Conservation (phyloP, 2,797 vertebrate species). For the Limnodromus scolopaceus region DNA sequence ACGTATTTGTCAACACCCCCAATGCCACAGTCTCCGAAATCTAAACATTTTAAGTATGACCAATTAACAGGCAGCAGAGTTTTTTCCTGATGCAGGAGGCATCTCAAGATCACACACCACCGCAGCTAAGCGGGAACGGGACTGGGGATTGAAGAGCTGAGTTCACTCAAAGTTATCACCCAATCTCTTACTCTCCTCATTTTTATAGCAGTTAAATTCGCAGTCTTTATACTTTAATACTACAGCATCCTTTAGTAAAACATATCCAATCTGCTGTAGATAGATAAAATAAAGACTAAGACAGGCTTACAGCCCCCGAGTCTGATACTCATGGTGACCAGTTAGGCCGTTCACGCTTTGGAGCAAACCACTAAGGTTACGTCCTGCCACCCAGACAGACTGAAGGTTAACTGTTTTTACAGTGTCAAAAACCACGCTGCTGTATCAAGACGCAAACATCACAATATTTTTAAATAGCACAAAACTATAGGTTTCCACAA, state of each 20-base stretch:
- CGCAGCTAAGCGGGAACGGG: not conserved
- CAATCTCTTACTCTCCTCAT: not conserved
- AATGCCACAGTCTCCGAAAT: not conserved
- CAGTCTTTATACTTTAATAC: not conserved
- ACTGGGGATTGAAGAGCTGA: not conserved
- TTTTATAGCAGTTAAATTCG: not conserved
- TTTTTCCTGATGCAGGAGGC: not conserved
- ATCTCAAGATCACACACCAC: not conserved
- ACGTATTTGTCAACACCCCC: not conserved
- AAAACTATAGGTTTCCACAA: not conserved
- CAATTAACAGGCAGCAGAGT: not conserved
- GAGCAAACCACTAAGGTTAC: not conserved
- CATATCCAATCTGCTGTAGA: not conserved
- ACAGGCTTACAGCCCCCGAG: not conserved
- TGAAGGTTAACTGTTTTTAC: not conserved
- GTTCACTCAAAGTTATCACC: not conserved
- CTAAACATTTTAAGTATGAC: not conserved
- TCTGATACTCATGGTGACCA: rapidly evolving
- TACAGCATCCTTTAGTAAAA: not conserved
- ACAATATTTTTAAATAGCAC: not conserved
- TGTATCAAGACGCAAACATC: not conserved
- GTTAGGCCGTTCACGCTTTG: not conserved
- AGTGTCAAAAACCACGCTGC: not conserved
- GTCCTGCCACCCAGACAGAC: not conserved
- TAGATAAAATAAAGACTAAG: not conserved